Evolutionary conservation across 2,888 invertebrate species (phyloP).

Genomic region (Nymphalis c-album): DNA sequence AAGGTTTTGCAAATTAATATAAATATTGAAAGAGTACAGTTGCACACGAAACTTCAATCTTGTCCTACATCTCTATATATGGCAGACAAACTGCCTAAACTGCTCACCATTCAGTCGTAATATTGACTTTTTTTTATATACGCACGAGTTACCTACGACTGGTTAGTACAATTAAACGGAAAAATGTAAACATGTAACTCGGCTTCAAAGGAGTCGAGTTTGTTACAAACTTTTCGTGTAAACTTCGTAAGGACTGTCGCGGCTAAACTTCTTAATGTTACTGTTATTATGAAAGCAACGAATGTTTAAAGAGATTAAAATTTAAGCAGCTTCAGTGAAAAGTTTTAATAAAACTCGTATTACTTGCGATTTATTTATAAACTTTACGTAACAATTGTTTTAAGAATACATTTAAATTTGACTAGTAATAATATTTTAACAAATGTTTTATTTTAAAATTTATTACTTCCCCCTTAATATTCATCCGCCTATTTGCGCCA

Average conservation of each 20-base stretch:
- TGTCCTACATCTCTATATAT: no score
- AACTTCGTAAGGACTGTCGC: conserved; percentile 20
- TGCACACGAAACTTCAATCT: no score
- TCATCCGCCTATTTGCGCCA: no score
- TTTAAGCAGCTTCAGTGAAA: conserved; percentile 20
- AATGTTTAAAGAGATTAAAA: conserved; percentile 13
- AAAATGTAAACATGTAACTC: neutral
- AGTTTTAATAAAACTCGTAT: conserved; percentile 5
- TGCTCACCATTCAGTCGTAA: no score
- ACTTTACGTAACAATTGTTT: neutral
- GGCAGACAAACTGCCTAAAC: no score
- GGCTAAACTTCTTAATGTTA: conserved; percentile 25
- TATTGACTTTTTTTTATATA: no score
- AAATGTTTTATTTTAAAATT: no score
- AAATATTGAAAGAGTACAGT: no score
- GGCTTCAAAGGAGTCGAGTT: neutral
- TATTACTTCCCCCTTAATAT: no score
- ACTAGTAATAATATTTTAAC: no score
- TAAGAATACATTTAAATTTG: no score
- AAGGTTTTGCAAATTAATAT: no score
- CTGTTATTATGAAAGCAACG: conserved; percentile 22
- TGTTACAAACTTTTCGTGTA: conserved; percentile 16
- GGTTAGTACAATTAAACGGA: neutral
- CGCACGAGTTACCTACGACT: neutral
- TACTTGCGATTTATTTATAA: neutral